Conservation (phyloP, 2,888 invertebrate genomes). For the Hypena proboscidalis region DNA sequence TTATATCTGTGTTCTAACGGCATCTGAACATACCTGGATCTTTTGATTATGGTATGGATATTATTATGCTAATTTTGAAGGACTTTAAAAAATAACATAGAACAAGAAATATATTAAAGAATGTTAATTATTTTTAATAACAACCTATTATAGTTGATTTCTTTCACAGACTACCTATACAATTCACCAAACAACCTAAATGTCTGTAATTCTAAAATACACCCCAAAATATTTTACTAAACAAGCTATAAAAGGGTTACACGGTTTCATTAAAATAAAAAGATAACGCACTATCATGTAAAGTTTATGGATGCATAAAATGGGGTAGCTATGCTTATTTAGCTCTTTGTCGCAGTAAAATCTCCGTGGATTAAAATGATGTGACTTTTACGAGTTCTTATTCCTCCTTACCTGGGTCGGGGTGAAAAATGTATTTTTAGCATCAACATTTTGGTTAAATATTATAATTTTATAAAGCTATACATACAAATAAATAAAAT, state of each 20-base stretch:
- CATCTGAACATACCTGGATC: no score
- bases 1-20: constrained; percentile 29
- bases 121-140: no score
- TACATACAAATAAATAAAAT: no score
- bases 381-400: constrained; percentile 46
- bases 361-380: constrained; percentile 47
- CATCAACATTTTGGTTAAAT: constrained; percentile 5
- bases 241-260: neutral
- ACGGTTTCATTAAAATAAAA: constrained; percentile 19
- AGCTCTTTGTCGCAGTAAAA: constrained; percentile 42
- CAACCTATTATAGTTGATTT: no score
- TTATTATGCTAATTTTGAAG: no score
- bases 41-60: no score
- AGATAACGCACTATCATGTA: constrained; percentile 33
- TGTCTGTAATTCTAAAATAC: no score
- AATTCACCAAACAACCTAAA: no score
- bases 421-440: constrained; percentile 30
- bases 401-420: constrained; percentile 20
- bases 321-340: constrained; percentile 33
- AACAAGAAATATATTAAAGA: no score
- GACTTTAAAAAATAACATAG: no score
- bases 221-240: no score
- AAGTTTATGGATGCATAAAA: constrained; percentile 43
- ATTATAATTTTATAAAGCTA: neutral
- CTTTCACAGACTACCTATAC: no score